These are phyloP conservation scores for Pocillopora grandis DNA, from an alignment of 92 coral and sea anemone species.

Conservation along the genomic window DNA sequence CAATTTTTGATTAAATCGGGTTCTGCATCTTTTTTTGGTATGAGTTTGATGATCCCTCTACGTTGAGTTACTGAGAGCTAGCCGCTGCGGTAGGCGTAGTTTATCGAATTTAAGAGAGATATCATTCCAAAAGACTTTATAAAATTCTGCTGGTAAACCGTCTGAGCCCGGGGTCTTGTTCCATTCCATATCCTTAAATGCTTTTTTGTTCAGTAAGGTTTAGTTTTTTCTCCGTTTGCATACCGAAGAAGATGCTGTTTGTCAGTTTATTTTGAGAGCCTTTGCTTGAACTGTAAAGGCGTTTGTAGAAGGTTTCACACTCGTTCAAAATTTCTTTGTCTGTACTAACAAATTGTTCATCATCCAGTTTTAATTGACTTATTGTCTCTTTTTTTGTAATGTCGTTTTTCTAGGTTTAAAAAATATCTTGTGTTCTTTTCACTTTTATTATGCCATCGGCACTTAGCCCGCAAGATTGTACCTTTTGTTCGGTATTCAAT, in stretches of 20 bases:
- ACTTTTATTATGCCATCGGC: too few relatives aligned
- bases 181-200: slow-evolving; percentile 19
- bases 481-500: too few relatives aligned
- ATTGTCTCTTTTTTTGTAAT: too few relatives aligned
- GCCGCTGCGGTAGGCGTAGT: background rate
- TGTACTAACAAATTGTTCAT: too few relatives aligned
- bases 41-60: background rate
- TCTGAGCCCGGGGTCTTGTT: slow-evolving; percentile 7
- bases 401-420: too few relatives aligned
- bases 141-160: slow-evolving; percentile 9
- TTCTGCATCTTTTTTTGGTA: too few relatives aligned
- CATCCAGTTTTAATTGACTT: too few relatives aligned
- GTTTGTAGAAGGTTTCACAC: slow-evolving; percentile 10
- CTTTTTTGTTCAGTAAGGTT: background rate
- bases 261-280: too few relatives aligned
- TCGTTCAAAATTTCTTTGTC: background rate
- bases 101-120: background rate
- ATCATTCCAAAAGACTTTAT: background rate
- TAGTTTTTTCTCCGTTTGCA: background rate
- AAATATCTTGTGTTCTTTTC: too few relatives aligned
- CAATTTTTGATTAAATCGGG: too few relatives aligned
- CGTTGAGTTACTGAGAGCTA: background rate
- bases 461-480: too few relatives aligned
- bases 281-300: background rate
- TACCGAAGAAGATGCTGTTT: background rate